Percentiles rank a stretch among this genome's conserved stretches.
Conservation (phyloP, 2,113 vertebrate species). For the Oostethus manadensis region DNA sequence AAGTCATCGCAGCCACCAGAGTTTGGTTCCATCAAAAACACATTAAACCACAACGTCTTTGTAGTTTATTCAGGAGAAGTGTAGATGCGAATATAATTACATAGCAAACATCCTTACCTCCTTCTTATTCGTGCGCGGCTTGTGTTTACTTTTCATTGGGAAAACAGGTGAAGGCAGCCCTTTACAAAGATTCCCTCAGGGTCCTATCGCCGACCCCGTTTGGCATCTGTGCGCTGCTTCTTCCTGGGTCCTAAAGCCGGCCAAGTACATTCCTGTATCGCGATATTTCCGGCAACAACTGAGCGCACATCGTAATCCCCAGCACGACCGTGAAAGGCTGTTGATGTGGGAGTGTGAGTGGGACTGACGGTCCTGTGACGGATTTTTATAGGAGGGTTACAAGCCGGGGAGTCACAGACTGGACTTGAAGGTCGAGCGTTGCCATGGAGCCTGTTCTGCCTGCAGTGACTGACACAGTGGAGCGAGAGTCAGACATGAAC, state of each 20-base stretch:
- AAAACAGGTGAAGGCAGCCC: no score
- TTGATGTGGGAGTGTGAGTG: background rate
- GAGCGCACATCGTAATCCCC: conserved; percentile 24
- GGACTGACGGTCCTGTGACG: background rate
- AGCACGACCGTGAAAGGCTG: background rate
- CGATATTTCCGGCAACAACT: conserved; percentile 20
- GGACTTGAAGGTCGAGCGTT: conserved; percentile 16
- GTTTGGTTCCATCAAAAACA: no score
- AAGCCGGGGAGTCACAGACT: background rate
- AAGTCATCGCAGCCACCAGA: no score
- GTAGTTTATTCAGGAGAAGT: no score
- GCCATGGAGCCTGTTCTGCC: conserved; percentile 53
- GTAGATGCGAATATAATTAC: no score
- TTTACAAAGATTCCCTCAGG: no score
- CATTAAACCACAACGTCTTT: no score
- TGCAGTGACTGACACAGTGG: conserved; percentile 31
- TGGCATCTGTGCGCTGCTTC: background rate
- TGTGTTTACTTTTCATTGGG: no score
- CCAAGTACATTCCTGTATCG: background rate
- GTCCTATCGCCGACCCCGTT: no score
- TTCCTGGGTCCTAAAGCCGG: background rate
- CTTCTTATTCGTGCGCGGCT: no score
- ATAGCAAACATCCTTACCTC: no score
- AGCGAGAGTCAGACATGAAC: conserved; percentile 40
- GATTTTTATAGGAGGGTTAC: no score